Percentiles rank a stretch among this genome's conserved stretches.
phyloP scores from a whole-genome alignment of 2,888 invertebrate genomes.

The Digitonthophagus gazella region DNA sequence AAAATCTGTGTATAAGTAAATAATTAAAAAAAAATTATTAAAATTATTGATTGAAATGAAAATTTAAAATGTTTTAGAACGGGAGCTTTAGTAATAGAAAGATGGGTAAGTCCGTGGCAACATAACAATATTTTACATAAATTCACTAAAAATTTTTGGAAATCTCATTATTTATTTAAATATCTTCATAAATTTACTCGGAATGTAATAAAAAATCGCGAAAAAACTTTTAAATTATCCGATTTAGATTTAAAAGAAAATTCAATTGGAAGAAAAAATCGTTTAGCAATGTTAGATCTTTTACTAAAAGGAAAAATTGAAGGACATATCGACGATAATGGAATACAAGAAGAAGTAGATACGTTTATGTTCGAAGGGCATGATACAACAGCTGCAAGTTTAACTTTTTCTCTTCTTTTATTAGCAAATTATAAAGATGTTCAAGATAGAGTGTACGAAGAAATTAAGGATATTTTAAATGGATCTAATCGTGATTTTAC shows the following conservation, averaged over 20 bases:
- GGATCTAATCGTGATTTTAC: background rate
- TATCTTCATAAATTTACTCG: conserved; percentile 38
- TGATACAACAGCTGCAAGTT: conserved; percentile 57
- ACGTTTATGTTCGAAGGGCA: no score
- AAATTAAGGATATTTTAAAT: conserved; percentile 1
- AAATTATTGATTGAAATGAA: no score
- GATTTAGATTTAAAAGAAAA: conserved; percentile 17
- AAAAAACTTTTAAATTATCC: conserved; percentile 24
- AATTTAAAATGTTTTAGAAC: no score
- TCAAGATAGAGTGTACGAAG: conserved; percentile 42
- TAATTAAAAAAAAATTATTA: no score
- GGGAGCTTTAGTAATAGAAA: conserved; percentile 33
- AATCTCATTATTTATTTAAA: conserved; percentile 25
- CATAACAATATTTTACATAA: conserved; percentile 30
- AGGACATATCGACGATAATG: conserved; percentile 53
- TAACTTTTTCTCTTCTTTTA: conserved; percentile 36
- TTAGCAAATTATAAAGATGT: conserved; percentile 47
- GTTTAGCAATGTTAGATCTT: conserved; percentile 59
- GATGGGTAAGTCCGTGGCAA: conserved; percentile 38
- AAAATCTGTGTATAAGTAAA: no score
- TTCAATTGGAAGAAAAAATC: conserved; percentile 45
- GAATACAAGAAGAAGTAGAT: conserved; percentile 61
- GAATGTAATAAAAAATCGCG: conserved; percentile 35
- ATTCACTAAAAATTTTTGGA: conserved; percentile 20
- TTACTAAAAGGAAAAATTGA: conserved; percentile 54